A percentile compares a stretch with the other conserved stretches of the same genome.
These are phyloP conservation scores for Trididemnum miniatum DNA, from an alignment of 23 tunicate genomes.

Conservation along the genomic window DNA sequence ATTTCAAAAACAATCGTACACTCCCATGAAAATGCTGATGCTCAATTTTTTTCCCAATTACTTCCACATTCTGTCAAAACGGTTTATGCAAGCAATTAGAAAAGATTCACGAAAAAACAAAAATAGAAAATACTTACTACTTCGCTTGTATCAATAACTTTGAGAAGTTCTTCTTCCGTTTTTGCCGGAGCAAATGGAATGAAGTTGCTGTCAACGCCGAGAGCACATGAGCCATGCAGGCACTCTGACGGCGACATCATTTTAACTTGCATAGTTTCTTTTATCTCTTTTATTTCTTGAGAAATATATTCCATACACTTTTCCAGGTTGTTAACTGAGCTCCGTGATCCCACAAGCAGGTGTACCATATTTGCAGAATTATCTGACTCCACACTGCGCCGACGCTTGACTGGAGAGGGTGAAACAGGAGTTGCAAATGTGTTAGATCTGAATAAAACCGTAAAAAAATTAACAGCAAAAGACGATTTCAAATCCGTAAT, in stretches of 20 bases:
- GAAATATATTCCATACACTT: neutral
- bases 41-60: neutral
- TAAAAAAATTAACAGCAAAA: no score
- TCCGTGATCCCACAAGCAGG: neutral
- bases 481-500: neutral
- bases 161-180: neutral
- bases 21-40: neutral
- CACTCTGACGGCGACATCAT: neutral
- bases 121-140: neutral
- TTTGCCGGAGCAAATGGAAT: neutral
- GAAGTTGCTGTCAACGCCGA: neutral
- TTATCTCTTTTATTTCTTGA: neutral
- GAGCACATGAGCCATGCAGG: neutral
- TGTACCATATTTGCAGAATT: neutral
- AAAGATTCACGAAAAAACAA: neutral
- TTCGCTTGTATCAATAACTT: neutral
- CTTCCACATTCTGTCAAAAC: neutral
- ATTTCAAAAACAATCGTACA: neutral
- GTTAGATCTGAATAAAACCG: neutral
- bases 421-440: neutral
- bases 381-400: neutral
- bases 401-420: no score
- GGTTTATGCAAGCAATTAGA: neutral
- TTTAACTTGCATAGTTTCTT: neutral
- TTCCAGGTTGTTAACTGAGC: neutral